phyloP scores from a whole-genome alignment of 2,113 vertebrate species.

The Romanogobio albipinnatus region DNA sequence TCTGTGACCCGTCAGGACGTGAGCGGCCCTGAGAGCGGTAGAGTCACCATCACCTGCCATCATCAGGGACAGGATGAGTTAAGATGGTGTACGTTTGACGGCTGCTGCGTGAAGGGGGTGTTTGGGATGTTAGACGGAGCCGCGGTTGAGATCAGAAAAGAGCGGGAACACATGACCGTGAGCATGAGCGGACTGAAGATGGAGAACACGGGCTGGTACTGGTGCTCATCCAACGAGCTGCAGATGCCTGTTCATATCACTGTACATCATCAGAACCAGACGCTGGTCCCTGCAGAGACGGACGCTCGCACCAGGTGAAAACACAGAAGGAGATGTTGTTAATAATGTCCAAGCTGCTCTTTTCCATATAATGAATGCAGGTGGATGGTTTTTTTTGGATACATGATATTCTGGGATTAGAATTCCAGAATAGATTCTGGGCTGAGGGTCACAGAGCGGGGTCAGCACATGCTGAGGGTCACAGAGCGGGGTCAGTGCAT shows the following conservation, averaged over 20 bases:
- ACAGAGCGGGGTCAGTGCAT: too few species aligned
- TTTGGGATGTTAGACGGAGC: neutral
- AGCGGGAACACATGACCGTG: neutral
- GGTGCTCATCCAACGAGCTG: neutral
- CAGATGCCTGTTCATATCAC: conserved; percentile 46
- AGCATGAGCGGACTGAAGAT: conserved; percentile 30
- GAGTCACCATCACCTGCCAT: conserved; percentile 1
- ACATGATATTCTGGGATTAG: too few species aligned
- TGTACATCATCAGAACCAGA: neutral
- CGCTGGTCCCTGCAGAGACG: neutral
- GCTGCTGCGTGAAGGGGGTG: neutral
- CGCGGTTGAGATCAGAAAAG: conserved; percentile 6
- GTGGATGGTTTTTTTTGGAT: neutral
- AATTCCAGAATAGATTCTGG: too few species aligned
- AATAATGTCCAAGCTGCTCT: neutral
- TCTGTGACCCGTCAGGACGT: conserved; percentile 25
- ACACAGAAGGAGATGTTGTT: neutral
- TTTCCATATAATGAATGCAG: neutral
- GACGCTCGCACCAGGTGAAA: neutral
- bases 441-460: too few species aligned
- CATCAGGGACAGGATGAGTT: neutral
- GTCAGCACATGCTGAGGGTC: too few species aligned
- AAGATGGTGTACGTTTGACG: conserved; percentile 36
- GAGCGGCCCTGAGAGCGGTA: neutral
- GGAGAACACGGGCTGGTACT: conserved; percentile 39